phyloP scores from a whole-genome alignment of 2,888 invertebrate species.

The Caenorhabditis sp. region DNA sequence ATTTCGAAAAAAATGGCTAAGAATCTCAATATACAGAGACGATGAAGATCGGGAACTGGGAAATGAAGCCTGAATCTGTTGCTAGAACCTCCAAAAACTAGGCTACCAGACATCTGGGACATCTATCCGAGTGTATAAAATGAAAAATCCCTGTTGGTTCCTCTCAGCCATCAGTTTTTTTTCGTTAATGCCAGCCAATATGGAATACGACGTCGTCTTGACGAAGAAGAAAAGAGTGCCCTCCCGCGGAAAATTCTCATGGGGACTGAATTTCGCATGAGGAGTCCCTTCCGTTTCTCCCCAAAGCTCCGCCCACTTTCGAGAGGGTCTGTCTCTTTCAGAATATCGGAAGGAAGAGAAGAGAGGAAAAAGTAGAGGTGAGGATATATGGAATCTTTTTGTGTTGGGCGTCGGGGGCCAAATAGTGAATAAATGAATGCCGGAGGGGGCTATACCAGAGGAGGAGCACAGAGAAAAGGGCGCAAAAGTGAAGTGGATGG shows the following conservation, averaged over 20 bases:
- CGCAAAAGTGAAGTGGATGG: constrained; percentile 57
- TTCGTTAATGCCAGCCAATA: constrained; percentile 55
- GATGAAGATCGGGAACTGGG: too few relatives aligned
- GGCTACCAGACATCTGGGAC: neutral
- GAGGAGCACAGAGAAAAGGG: constrained; percentile 41
- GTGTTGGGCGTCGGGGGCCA: constrained; percentile 20
- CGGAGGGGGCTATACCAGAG: constrained; percentile 41
- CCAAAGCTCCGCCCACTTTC: constrained; percentile 11
- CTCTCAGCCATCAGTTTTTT: constrained; percentile 37
- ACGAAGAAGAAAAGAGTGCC: constrained; percentile 31
- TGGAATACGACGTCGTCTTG: constrained; percentile 48
- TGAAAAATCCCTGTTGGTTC: constrained; percentile 1
- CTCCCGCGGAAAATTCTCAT: constrained; percentile 45
- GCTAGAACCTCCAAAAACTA: neutral
- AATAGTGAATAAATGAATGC: constrained; percentile 59
- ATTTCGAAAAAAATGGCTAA: constrained; percentile 2
- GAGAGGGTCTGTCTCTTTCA: neutral
- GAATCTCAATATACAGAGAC: too few relatives aligned
- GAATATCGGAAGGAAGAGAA: neutral
- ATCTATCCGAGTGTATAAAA: neutral
- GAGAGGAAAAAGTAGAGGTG: constrained; percentile 22
- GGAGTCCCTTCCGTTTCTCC: neutral
- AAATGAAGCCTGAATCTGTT: neutral
- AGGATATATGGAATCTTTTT: constrained; percentile 52
- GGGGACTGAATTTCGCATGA: constrained; percentile 49